Conservation (phyloP, 2,888 invertebrate species). For the Plagodis dolabraria region DNA sequence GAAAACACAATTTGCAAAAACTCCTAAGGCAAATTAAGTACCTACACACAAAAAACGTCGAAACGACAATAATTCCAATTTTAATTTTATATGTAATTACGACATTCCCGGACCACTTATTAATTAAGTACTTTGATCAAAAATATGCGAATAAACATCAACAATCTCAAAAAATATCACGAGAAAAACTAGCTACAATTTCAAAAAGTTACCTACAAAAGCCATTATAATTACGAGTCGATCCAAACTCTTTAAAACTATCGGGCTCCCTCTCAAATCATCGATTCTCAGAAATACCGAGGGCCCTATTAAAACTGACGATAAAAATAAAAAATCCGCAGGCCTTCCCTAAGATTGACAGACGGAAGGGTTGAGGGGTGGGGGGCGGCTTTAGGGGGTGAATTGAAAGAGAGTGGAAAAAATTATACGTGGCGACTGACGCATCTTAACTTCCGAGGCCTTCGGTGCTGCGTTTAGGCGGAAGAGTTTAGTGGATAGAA, state of each 20-base stretch:
- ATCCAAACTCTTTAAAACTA: constrained; percentile 37
- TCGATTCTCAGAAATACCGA: constrained; percentile 67
- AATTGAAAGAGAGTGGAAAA: constrained; percentile 80
- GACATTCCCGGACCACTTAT: too few species aligned
- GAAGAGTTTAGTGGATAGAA: constrained; percentile 35
- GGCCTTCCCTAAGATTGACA: constrained; percentile 82
- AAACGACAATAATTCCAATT: too few species aligned
- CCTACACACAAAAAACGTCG: too few species aligned
- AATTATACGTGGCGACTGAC: constrained; percentile 83
- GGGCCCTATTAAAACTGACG: constrained; percentile 67
- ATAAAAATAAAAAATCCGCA: constrained; percentile 69
- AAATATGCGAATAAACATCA: too few species aligned
- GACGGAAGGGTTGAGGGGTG: constrained; percentile 78
- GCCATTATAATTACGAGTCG: constrained; percentile 21
- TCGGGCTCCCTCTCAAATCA: constrained; percentile 54
- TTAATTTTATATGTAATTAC: too few species aligned
- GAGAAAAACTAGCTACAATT: constrained; percentile 3
- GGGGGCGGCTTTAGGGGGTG: constrained; percentile 62
- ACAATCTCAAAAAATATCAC: background rate
- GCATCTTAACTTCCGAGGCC: constrained; percentile 82
- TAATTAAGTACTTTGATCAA: too few species aligned
- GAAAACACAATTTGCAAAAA: too few species aligned
- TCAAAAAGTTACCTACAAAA: constrained; percentile 6
- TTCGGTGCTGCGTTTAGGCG: constrained; percentile 59
- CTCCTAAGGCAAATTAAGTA: too few species aligned